These are phyloP conservation scores for Invenusta paracnida DNA, from an alignment of 2,888 invertebrate species.

Conservation along the genomic window DNA sequence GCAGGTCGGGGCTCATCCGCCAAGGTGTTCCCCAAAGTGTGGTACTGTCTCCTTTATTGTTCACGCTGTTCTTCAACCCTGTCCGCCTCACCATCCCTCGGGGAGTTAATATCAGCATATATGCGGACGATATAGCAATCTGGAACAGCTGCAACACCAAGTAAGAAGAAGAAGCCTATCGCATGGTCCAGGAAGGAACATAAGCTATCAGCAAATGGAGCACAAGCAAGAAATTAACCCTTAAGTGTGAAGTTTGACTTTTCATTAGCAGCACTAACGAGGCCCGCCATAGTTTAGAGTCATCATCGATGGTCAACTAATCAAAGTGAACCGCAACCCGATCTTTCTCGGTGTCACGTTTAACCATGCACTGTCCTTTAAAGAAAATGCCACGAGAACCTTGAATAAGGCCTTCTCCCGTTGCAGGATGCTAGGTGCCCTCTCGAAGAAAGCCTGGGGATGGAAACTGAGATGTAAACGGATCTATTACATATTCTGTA, in stretches of 20 bases:
- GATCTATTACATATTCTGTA: too few relatives aligned
- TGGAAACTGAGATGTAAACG: too few relatives aligned
- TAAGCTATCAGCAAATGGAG: neutral
- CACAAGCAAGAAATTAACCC: neutral
- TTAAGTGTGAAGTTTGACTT: neutral
- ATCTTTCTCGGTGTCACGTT: neutral
- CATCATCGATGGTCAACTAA: neutral
- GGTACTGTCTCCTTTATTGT: too few relatives aligned
- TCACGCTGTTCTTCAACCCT: too few relatives aligned
- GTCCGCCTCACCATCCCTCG: too few relatives aligned
- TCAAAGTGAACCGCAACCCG: slow-evolving; percentile 1
- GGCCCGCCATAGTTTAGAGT: neutral
- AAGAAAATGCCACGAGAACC: neutral
- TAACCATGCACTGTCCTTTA: neutral
- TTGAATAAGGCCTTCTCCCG: neutral
- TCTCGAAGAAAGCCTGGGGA: neutral
- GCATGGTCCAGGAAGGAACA: neutral
- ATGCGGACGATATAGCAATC: too few relatives aligned
- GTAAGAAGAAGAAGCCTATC: neutral
- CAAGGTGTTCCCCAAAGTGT: neutral
- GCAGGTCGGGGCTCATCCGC: neutral
- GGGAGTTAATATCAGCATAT: too few relatives aligned
- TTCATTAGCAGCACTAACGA: neutral
- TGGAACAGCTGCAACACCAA: neutral
- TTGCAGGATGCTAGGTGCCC: neutral